Evolutionary conservation across 2,113 vertebrate genomes (phyloP).

Genomic region (Cariama cristata): DNA sequence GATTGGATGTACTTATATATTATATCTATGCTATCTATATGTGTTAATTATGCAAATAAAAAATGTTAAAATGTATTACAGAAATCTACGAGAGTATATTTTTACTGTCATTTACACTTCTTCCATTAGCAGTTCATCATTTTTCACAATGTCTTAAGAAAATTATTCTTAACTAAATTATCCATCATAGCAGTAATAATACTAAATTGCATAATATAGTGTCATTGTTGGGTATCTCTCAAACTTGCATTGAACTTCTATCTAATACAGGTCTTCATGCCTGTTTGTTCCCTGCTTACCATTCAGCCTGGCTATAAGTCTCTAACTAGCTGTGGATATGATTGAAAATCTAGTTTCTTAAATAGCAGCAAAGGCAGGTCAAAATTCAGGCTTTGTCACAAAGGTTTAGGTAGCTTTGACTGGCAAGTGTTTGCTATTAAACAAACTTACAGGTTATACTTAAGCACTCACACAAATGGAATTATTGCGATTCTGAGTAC

Average conservation of each 20-base stretch:
- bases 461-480: not conserved
- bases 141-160: not conserved
- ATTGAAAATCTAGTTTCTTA: not conserved
- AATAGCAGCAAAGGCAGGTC: not conserved
- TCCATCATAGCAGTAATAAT: conserved; percentile 2
- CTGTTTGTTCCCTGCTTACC: not conserved
- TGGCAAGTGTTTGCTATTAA: not conserved
- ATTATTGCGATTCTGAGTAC: not conserved
- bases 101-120: not conserved
- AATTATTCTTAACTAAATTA: not conserved
- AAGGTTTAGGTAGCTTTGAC: not conserved
- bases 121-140: not conserved
- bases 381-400: not conserved
- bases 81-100: not conserved
- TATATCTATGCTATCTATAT: not conserved
- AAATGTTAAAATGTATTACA: not conserved
- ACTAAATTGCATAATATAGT: not conserved
- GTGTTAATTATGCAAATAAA: not conserved
- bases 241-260: not conserved
- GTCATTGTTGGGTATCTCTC: not conserved
- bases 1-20: not conserved
- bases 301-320: not conserved
- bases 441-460: not conserved
- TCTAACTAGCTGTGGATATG: not conserved
- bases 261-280: not conserved